Percentiles rank a stretch among this genome's conserved stretches.
Conservation (phyloP, 2,888 invertebrate genomes). For the Pyrochroa serraticornis region DNA sequence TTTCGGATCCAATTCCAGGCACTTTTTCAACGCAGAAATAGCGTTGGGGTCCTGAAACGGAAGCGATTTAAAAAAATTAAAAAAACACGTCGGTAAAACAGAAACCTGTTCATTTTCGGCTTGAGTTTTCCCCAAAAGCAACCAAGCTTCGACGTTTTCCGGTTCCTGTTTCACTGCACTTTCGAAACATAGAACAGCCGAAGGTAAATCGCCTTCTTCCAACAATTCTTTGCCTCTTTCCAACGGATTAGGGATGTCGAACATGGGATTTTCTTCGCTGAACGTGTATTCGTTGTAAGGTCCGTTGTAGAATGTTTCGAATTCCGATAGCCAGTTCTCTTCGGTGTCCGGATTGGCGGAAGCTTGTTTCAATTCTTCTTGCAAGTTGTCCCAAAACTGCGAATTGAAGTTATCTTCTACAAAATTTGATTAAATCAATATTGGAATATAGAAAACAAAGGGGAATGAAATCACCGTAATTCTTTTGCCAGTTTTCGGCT, state of each 20-base stretch:
- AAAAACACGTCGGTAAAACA: constrained; percentile 1
- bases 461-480: constrained; percentile 30
- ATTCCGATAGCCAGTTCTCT: constrained; percentile 72
- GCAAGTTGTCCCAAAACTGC: constrained; percentile 68
- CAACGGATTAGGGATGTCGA: constrained; percentile 76
- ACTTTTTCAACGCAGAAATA: constrained; percentile 89
- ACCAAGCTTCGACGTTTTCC: constrained; percentile 83
- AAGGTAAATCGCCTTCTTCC: constrained; percentile 87
- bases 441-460: neutral
- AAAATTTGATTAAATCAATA: constrained; percentile 12
- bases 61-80: neutral
- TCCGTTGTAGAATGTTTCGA: constrained; percentile 64
- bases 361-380: constrained; percentile 77
- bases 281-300: constrained; percentile 77
- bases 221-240: constrained; percentile 85
- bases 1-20: constrained; percentile 77
- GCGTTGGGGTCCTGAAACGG: constrained; percentile 78
- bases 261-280: constrained; percentile 85
- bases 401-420: constrained; percentile 62
- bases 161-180: constrained; percentile 87
- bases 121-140: constrained; percentile 86
- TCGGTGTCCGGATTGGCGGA: constrained; percentile 63
- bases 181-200: constrained; percentile 96
- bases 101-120: constrained; percentile 93
- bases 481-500: constrained; percentile 45